Conservation (phyloP, 2,797 vertebrate species). For the Chaunax sp. region DNA sequence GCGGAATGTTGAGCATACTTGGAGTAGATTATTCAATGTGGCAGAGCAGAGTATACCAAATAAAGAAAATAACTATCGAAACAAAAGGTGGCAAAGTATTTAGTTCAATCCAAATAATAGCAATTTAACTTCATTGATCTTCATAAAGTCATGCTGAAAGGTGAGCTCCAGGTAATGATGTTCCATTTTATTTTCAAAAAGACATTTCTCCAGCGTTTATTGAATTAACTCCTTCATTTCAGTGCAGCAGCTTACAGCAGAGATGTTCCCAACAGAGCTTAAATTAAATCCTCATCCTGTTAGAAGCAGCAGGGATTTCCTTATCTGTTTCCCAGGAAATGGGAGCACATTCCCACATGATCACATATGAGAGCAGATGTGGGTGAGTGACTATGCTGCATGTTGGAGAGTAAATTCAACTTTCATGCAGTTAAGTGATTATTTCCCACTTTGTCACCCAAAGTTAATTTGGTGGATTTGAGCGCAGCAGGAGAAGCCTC, state of each 20-base stretch:
- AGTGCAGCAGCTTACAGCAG: conserved; percentile 2
- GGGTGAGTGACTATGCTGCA: conserved; percentile 6
- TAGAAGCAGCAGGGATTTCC: conserved; percentile 44
- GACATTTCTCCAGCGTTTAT: neutral
- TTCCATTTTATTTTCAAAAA: neutral
- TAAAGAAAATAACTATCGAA: too few species aligned
- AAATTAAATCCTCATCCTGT: conserved; percentile 37
- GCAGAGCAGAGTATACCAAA: too few species aligned
- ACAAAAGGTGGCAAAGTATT: too few species aligned
- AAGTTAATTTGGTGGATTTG: conserved; percentile 28
- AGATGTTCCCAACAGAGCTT: conserved; percentile 30
- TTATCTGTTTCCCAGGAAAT: conserved; percentile 37
- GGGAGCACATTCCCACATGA: conserved; percentile 26
- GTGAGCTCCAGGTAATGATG: conserved; percentile 1
- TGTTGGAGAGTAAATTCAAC: conserved; percentile 2
- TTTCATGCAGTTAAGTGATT: conserved; percentile 42
- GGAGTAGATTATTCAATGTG: too few species aligned
- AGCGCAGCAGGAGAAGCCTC: conserved; percentile 8
- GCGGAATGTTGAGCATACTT: too few species aligned
- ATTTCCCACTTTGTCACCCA: conserved; percentile 38
- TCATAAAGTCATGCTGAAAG: neutral
- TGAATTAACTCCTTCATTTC: conserved; percentile 36
- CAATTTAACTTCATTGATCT: neutral
- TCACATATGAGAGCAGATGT: conserved; percentile 19
- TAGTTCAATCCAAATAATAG: too few species aligned